Percentiles rank a stretch among this genome's conserved stretches.
Evolutionary conservation across 2,113 vertebrate species (phyloP).

Genomic region (Heloderma charlesbogerti): DNA sequence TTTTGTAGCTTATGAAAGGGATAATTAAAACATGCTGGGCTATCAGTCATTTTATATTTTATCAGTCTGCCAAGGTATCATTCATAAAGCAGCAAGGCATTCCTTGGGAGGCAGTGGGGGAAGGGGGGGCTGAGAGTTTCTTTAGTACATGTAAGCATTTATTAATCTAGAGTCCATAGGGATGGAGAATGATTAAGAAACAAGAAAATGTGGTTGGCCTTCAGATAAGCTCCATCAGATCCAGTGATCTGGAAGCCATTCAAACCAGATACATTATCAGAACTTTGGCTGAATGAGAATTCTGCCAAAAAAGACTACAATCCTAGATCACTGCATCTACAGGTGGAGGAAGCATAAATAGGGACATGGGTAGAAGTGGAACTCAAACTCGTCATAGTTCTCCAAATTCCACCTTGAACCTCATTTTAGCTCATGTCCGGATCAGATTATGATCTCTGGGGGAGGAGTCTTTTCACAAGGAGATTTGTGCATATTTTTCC

Average conservation of each 20-base stretch:
- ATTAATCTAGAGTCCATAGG: slow-evolving; percentile 10
- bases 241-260: background rate
- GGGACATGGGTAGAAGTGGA: background rate
- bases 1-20: slow-evolving; percentile 76
- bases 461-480: no score
- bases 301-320: background rate
- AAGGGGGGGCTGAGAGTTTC: slow-evolving; percentile 8
- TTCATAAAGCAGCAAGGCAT: background rate
- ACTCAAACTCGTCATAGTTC: background rate
- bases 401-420: no score
- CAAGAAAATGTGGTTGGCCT: background rate
- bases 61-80: slow-evolving; percentile 7
- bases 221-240: background rate
- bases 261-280: background rate
- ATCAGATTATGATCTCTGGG: no score
- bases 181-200: background rate
- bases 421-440: no score
- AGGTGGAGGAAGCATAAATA: background rate
- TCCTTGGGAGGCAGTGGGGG: background rate
- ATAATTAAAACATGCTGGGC: slow-evolving; percentile 75
- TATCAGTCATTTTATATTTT: slow-evolving; percentile 67
- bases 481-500: no score
- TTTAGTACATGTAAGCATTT: slow-evolving; percentile 42
- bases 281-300: background rate
- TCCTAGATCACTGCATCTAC: background rate